Percentiles rank a stretch among this genome's conserved stretches.
Evolutionary conservation across 2,113 vertebrate genomes (phyloP).

Genomic region (Ptilorrhoa leucosticta): DNA sequence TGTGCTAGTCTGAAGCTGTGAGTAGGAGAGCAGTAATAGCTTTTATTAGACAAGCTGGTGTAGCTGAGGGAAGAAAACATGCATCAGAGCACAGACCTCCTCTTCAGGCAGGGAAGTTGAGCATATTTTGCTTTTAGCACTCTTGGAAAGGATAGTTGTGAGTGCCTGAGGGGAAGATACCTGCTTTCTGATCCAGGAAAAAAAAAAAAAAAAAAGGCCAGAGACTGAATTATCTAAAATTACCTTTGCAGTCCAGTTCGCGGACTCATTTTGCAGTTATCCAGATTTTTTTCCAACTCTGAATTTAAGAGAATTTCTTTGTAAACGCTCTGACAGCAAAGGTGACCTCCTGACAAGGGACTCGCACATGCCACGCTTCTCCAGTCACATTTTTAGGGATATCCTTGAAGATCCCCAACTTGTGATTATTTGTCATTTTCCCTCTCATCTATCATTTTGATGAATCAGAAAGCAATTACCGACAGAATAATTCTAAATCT

Average conservation of each 20-base stretch:
- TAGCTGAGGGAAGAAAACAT: not conserved
- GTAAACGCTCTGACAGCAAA: conserved; percentile 24
- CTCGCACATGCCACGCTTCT: not conserved
- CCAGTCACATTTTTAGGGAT: conserved; percentile 57
- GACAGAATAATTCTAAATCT: conserved; percentile 68
- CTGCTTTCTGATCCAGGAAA: not conserved
- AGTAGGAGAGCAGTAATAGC: conserved; percentile 40
- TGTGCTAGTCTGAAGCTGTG: conserved; percentile 23
- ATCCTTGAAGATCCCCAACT: conserved; percentile 62
- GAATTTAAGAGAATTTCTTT: conserved; percentile 33
- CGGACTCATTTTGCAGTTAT: not conserved
- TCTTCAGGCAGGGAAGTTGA: not conserved
- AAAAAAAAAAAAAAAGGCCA: not conserved
- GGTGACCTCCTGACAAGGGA: conserved; percentile 50
- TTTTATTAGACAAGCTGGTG: conserved; percentile 45
- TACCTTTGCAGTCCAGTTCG: not conserved
- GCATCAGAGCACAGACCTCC: not conserved
- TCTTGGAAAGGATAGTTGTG: not conserved
- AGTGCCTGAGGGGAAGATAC: not conserved
- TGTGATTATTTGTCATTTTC: conserved; percentile 68
- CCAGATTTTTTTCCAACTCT: not conserved
- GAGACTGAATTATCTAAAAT: not conserved
- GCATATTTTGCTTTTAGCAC: not conserved
- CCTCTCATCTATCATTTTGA: conserved; percentile 66
- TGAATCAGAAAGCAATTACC: conserved; percentile 72